Evolutionary conservation across 2,797 vertebrate species (phyloP).

Genomic region (Myripristis murdjan): DNA sequence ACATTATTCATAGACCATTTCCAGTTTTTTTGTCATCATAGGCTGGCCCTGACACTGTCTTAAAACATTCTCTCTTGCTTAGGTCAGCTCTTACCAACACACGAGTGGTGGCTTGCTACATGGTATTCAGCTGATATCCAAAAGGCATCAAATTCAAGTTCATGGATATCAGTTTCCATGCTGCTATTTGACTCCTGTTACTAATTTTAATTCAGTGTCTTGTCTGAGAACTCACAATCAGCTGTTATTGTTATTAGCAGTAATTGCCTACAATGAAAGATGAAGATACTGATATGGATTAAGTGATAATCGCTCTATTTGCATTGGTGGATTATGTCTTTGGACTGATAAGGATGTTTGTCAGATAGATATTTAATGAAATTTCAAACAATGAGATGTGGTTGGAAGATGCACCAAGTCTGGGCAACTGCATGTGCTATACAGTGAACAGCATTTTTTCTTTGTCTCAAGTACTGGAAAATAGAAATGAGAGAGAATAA

Average conservation of each 20-base stretch:
- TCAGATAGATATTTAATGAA: no score
- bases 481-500: not conserved
- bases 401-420: no score
- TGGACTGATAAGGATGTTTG: no score
- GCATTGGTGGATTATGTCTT: not conserved
- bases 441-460: no score
- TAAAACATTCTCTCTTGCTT: not conserved
- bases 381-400: no score
- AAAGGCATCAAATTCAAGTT: not conserved
- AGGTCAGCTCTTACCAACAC: not conserved
- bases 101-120: not conserved
- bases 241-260: no score
- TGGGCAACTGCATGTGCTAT: no score
- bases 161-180: not conserved
- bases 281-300: not conserved
- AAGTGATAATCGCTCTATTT: not conserved
- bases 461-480: no score
- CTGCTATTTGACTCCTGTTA: not conserved
- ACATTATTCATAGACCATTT: not conserved
- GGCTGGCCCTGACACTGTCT: not conserved
- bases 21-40: not conserved
- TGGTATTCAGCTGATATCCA: not conserved
- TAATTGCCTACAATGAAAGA: not conserved
- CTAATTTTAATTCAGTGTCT: no score
- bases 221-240: no score